Conservation (phyloP, 2,888 invertebrate species). For the Nemoura dubitans region DNA sequence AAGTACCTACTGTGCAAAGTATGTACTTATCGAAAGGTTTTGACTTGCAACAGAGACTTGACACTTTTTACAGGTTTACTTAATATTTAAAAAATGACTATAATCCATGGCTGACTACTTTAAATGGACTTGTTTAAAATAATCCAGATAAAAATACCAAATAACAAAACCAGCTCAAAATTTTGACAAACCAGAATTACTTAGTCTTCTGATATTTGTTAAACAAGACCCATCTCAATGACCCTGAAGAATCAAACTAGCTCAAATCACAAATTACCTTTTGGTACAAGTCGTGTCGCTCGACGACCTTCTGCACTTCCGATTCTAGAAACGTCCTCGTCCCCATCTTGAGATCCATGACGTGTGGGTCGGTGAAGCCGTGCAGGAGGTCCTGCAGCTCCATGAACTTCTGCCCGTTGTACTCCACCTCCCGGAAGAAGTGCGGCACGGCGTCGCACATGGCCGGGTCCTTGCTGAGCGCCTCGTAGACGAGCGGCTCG, state of each 20-base stretch:
- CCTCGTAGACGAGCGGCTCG: slow-evolving; percentile 82
- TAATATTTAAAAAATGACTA: no score
- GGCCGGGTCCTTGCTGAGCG: slow-evolving; percentile 77
- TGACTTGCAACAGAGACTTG: no score
- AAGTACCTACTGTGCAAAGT: no score
- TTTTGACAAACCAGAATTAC: no score
- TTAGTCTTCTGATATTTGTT: no score
- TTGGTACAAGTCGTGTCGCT: slow-evolving; percentile 88
- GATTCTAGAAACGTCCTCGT: slow-evolving; percentile 94
- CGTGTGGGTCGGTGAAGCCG: slow-evolving; percentile 89
- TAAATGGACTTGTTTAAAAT: no score
- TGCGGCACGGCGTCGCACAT: slow-evolving; percentile 80
- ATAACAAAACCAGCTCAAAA: no score
- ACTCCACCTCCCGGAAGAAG: slow-evolving; percentile 84
- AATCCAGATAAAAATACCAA: no score
- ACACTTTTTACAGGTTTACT: no score
- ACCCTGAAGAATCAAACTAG: no score
- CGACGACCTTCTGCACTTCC: slow-evolving; percentile 88
- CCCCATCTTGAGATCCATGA: slow-evolving; percentile 98
- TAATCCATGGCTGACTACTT: no score
- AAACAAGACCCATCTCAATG: not conserved
- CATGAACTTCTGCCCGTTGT: slow-evolving; percentile 84
- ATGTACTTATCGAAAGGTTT: no score
- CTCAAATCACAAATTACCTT: slow-evolving; percentile 66
- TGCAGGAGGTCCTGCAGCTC: slow-evolving; percentile 94